Percentiles rank a stretch among this genome's conserved stretches.
phyloP scores from a whole-genome alignment of 2,888 invertebrate genomes.

The Lomographa bimaculata region DNA sequence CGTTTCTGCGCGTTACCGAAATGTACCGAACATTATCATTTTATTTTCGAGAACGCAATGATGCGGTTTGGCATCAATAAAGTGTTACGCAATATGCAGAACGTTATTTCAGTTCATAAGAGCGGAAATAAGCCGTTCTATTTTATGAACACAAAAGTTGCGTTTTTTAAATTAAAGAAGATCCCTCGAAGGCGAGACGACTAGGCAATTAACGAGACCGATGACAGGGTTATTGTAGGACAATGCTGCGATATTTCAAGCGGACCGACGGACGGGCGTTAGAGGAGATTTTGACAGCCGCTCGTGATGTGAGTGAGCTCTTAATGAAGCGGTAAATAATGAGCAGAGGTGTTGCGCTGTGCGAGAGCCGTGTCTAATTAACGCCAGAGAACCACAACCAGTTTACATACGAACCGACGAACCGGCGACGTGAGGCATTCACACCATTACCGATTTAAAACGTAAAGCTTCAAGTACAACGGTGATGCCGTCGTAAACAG shows the following conservation, averaged over 20 bases:
- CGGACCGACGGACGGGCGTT: constrained; percentile 55
- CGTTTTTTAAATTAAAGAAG: constrained; percentile 54
- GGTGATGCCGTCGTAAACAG: constrained; percentile 45
- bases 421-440: constrained; percentile 47
- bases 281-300: constrained; percentile 75
- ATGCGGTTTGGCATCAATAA: constrained; percentile 59
- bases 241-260: constrained; percentile 76
- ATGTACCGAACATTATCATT: constrained; percentile 53
- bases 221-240: constrained; percentile 78
- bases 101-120: constrained; percentile 46
- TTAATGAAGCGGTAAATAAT: constrained; percentile 83
- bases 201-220: constrained; percentile 73
- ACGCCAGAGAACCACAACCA: constrained; percentile 58
- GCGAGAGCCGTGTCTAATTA: constrained; percentile 76
- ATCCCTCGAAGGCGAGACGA: constrained; percentile 51
- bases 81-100: constrained; percentile 50
- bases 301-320: constrained; percentile 74
- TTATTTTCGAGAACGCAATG: constrained; percentile 64
- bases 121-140: constrained; percentile 59
- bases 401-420: constrained; percentile 50
- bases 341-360: constrained; percentile 73
- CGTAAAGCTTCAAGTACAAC: constrained; percentile 46
- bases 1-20: constrained; percentile 70
- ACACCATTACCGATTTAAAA: constrained; percentile 48
- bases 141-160: constrained; percentile 59